phyloP scores from a whole-genome alignment of 1,140 invertebrate species.

The Oncopeltus fasciatus region DNA sequence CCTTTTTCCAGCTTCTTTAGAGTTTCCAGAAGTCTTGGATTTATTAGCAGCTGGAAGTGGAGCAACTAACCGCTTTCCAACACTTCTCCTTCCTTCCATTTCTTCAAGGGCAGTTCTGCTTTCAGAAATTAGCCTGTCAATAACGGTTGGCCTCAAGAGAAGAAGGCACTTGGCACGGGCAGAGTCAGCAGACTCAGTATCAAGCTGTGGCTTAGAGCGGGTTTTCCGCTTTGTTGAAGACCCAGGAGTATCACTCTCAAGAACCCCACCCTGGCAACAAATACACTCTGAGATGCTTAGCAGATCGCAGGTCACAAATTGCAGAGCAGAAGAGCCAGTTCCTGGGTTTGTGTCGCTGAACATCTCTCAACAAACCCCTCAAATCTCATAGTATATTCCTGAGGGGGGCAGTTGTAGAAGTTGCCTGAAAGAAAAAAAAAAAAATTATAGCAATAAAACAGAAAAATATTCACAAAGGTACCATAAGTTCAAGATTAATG shows the following conservation, averaged over 20 bases:
- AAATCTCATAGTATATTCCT: conserved; percentile 5
- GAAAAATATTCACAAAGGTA: too few relatives aligned
- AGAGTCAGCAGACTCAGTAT: neutral
- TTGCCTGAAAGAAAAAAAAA: conserved; percentile 6
- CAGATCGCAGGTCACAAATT: conserved; percentile 2
- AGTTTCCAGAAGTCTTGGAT: neutral
- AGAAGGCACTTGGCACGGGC: conserved; percentile 12
- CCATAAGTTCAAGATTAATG: too few relatives aligned
- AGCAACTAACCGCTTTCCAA: neutral
- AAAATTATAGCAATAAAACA: too few relatives aligned
- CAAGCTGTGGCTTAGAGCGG: neutral
- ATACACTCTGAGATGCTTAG: neutral
- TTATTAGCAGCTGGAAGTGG: neutral
- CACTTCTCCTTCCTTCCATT: neutral
- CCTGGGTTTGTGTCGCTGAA: neutral
- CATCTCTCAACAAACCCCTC: conserved; percentile 5
- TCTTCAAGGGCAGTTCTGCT: conserved; percentile 12
- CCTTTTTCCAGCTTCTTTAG: neutral
- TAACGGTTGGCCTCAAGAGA: conserved; percentile 11
- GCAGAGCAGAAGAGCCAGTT: neutral
- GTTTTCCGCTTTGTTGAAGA: neutral
- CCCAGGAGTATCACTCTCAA: neutral
- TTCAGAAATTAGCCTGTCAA: conserved; percentile 11
- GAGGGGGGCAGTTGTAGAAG: neutral
- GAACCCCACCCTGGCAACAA: neutral